Evolutionary conservation across 2,888 invertebrate genomes (phyloP).

Genomic region (Platynereis dumerilii): DNA sequence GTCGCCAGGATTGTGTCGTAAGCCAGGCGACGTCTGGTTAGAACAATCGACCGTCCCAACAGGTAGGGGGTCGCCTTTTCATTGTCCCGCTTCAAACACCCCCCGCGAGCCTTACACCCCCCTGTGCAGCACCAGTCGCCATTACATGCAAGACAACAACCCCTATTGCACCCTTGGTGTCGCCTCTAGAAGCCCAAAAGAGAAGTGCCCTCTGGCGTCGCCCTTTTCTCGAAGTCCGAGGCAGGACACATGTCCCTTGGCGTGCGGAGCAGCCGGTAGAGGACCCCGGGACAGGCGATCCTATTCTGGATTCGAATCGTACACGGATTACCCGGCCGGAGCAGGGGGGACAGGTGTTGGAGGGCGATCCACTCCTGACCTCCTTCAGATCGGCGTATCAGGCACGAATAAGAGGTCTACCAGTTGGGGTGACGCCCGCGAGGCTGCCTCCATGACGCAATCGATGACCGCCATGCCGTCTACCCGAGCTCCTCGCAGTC

Average conservation of each 20-base stretch:
- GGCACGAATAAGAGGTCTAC: background rate
- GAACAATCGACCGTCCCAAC: background rate
- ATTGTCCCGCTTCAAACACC: background rate
- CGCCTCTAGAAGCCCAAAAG: background rate
- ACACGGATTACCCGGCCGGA: background rate
- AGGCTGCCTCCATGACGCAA: background rate
- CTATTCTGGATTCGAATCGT: background rate
- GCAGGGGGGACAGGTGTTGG: no score
- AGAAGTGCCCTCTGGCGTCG: background rate
- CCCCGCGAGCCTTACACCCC: background rate
- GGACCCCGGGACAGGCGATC: background rate
- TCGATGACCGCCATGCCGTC: background rate
- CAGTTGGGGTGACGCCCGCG: background rate
- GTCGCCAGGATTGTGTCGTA: background rate
- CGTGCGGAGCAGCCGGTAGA: background rate
- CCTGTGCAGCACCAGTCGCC: background rate
- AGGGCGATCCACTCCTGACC: background rate
- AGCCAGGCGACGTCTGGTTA: background rate
- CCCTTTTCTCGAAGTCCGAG: slow-evolving; percentile 3
- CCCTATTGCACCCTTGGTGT: background rate
- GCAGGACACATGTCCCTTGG: background rate
- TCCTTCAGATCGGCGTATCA: background rate
- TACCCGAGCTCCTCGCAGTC: background rate
- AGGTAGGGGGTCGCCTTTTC: background rate
- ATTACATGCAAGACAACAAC: background rate